Conservation (phyloP, 2,797 vertebrate genomes). For the Melanotaenia parkinsoni region DNA sequence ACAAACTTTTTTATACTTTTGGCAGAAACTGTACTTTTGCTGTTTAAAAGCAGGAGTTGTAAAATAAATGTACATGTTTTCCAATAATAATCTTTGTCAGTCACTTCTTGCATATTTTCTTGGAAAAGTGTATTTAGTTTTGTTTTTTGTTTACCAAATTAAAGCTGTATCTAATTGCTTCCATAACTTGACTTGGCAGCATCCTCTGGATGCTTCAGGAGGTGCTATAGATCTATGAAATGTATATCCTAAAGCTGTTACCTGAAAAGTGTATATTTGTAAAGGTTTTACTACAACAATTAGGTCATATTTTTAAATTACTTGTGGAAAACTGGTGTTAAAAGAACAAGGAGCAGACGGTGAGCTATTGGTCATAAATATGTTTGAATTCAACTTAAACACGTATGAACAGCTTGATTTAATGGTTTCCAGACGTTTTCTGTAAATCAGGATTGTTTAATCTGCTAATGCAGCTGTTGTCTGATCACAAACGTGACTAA, state of each 20-base stretch:
- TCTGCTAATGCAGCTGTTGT: not conserved
- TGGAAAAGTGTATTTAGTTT: not conserved
- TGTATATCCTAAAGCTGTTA: not conserved
- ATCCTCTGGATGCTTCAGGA: constrained; percentile 1
- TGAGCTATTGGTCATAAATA: not conserved
- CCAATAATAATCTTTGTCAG: not conserved
- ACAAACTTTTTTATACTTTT: no score
- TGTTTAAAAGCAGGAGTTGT: not conserved
- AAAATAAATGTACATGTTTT: constrained; percentile 12
- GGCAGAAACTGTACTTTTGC: not conserved
- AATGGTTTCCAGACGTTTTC: not conserved
- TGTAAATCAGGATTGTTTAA: not conserved
- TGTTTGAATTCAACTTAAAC: not conserved
- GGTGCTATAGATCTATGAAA: constrained; percentile 23
- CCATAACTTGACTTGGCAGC: not conserved
- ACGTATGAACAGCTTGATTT: not conserved
- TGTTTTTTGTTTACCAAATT: no score
- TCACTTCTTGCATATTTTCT: not conserved
- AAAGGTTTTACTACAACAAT: not conserved
- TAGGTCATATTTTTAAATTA: not conserved
- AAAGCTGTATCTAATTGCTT: not conserved
- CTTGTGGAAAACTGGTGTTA: not conserved
- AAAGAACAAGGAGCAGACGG: not conserved
- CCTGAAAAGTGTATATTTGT: not conserved
- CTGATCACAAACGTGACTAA: not conserved